Percentiles rank a stretch among this genome's conserved stretches.
Evolutionary conservation across 2,888 invertebrate genomes (phyloP).

Genomic region (Rhabditoides inermis): DNA sequence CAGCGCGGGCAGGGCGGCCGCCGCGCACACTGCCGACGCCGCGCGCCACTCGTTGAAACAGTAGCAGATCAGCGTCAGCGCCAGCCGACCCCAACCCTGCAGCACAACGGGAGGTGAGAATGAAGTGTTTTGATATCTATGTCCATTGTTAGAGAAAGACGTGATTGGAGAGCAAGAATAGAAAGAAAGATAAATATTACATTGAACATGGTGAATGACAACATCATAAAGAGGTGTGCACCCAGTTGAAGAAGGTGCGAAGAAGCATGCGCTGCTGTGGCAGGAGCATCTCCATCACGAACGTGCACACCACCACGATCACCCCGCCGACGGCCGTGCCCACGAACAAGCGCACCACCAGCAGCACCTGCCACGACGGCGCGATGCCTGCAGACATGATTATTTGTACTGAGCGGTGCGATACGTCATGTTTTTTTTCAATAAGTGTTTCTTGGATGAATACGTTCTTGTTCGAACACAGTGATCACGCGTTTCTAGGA

Average conservation of each 20-base stretch:
- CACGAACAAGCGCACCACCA: slow-evolving; percentile 21
- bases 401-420: too few species aligned
- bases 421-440: too few species aligned
- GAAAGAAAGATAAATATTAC: too few species aligned
- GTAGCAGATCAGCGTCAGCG: slow-evolving; percentile 42
- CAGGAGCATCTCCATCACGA: slow-evolving; percentile 51
- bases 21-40: slow-evolving; percentile 41
- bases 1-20: slow-evolving; percentile 40
- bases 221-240: slow-evolving; percentile 6
- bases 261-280: slow-evolving; percentile 51
- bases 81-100: slow-evolving; percentile 40
- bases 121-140: too few species aligned
- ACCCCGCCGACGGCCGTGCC: slow-evolving; percentile 40
- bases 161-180: too few species aligned
- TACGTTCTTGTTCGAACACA: too few species aligned
- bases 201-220: too few species aligned
- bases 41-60: slow-evolving; percentile 44
- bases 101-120: too few species aligned
- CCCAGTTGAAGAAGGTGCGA: slow-evolving; percentile 51
- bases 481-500: too few species aligned
- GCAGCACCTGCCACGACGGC: slow-evolving; percentile 15
- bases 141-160: too few species aligned
- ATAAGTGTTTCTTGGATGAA: too few species aligned
- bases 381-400: slow-evolving; percentile 17
- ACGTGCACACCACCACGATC: slow-evolving; percentile 49